phyloP scores from a whole-genome alignment of 1,140 invertebrate genomes.

The Polypedilum vanderplanki region DNA sequence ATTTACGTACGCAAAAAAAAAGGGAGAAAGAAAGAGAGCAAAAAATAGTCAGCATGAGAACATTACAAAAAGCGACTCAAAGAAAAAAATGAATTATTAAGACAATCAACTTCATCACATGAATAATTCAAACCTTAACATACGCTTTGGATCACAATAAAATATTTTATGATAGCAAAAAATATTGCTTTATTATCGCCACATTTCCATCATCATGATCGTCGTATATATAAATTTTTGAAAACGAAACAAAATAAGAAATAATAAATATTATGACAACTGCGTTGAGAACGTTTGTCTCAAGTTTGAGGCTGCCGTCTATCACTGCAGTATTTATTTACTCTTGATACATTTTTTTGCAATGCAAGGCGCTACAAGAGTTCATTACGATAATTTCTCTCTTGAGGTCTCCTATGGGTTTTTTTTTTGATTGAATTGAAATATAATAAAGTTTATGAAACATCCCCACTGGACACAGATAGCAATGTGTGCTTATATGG shows the following conservation, averaged over 20 bases:
- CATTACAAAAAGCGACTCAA: neutral
- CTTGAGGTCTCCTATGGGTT: neutral
- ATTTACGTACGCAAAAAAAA: too few relatives aligned
- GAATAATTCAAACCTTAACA: slow-evolving; percentile 18
- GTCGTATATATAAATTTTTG: neutral
- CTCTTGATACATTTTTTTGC: neutral
- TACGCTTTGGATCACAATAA: slow-evolving; percentile 3
- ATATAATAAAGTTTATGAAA: too few relatives aligned
- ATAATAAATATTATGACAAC: slow-evolving; percentile 28
- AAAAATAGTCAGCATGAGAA: slow-evolving; percentile 5
- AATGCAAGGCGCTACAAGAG: neutral
- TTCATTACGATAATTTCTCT: slow-evolving; percentile 7
- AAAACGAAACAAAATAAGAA: slow-evolving; percentile 19
- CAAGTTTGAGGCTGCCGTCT: neutral
- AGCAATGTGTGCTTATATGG: too few relatives aligned
- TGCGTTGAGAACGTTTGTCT: slow-evolving; percentile 10
- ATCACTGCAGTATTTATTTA: neutral
- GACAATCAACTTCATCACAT: slow-evolving; percentile 26
- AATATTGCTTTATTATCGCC: slow-evolving; percentile 25
- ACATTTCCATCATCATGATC: slow-evolving; percentile 26
- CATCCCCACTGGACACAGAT: too few relatives aligned
- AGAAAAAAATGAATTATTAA: slow-evolving; percentile 21
- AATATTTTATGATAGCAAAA: slow-evolving; percentile 20
- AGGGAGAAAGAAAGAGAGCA: neutral
- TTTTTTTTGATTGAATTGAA: too few relatives aligned